These are phyloP conservation scores for Lasioglossum baleicum DNA, from an alignment of 1,140 invertebrate genomes.

Conservation along the genomic window DNA sequence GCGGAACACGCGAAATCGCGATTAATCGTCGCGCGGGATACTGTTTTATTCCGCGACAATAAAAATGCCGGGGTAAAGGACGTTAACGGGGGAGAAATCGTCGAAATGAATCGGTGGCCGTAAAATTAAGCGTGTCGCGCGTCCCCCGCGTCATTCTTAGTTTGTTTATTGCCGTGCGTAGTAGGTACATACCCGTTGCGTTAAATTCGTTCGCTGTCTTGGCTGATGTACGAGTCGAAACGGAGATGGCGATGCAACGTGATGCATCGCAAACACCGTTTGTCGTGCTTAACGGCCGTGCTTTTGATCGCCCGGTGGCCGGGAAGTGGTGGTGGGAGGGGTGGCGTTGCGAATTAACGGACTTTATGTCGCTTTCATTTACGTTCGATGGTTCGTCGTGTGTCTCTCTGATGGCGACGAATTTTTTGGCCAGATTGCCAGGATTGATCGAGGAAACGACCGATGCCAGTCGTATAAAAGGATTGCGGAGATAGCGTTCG, in stretches of 20 bases:
- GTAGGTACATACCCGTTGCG: neutral
- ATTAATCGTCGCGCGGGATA: slow-evolving; percentile 8
- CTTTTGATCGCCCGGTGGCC: too few species aligned
- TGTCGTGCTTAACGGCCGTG: neutral
- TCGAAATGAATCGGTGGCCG: neutral
- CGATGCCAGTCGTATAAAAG: too few species aligned
- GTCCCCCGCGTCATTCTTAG: slow-evolving; percentile 5
- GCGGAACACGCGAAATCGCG: neutral
- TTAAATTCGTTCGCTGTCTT: slow-evolving; percentile 11
- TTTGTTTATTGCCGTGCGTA: slow-evolving; percentile 7
- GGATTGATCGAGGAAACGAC: too few species aligned
- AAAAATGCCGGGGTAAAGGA: neutral
- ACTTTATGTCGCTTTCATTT: slow-evolving; percentile 10
- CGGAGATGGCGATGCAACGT: slow-evolving; percentile 4
- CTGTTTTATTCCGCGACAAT: neutral
- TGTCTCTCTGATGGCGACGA: too few species aligned
- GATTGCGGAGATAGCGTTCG: too few species aligned
- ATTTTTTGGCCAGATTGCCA: too few species aligned
- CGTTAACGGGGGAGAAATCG: neutral
- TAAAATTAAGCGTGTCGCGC: neutral
- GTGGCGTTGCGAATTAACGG: neutral
- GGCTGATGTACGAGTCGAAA: slow-evolving; percentile 10
- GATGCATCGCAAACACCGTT: neutral
- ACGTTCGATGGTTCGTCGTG: neutral
- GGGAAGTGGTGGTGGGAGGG: too few species aligned